A percentile compares a stretch with the other conserved stretches of the same genome.
These are phyloP conservation scores for Buteo buteo DNA, from an alignment of 2,113 vertebrate species.

Conservation along the genomic window DNA sequence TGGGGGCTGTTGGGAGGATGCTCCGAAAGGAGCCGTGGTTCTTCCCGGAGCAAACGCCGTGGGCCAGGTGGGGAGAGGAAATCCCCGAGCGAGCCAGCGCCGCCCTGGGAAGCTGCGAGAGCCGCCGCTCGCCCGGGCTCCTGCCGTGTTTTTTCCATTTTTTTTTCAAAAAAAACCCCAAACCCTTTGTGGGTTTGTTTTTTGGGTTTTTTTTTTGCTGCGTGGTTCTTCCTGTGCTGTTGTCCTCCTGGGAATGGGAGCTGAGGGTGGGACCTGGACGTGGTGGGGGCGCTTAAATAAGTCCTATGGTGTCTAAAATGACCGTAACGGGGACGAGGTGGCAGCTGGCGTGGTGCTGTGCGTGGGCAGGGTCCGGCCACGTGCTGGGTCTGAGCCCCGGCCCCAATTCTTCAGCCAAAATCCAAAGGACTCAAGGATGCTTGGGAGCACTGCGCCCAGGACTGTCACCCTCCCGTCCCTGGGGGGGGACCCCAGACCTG, in stretches of 20 bases:
- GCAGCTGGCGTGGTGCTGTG: background rate
- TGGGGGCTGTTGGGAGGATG: background rate
- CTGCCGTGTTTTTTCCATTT: rapidly evolving
- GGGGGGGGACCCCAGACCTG: background rate
- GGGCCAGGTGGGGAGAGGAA: background rate
- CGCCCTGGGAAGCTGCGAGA: rapidly evolving
- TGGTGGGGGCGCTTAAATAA: background rate
- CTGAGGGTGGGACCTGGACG: background rate
- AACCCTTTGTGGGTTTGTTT: background rate
- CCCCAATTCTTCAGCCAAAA: background rate
- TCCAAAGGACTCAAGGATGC: background rate
- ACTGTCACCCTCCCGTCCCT: background rate
- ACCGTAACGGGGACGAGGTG: rapidly evolving
- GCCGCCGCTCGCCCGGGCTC: rapidly evolving
- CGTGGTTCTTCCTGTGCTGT: background rate
- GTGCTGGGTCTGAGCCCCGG: background rate
- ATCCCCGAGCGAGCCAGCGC: background rate
- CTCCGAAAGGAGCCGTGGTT: background rate
- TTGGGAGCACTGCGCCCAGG: rapidly evolving
- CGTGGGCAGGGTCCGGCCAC: background rate
- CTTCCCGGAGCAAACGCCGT: rapidly evolving
- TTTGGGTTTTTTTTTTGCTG: no score
- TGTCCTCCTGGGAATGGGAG: background rate
- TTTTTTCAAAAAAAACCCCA: background rate
- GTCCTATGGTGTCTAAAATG: background rate